Conservation (phyloP, 1,140 invertebrate species). For the Solenopsis invicta region DNA sequence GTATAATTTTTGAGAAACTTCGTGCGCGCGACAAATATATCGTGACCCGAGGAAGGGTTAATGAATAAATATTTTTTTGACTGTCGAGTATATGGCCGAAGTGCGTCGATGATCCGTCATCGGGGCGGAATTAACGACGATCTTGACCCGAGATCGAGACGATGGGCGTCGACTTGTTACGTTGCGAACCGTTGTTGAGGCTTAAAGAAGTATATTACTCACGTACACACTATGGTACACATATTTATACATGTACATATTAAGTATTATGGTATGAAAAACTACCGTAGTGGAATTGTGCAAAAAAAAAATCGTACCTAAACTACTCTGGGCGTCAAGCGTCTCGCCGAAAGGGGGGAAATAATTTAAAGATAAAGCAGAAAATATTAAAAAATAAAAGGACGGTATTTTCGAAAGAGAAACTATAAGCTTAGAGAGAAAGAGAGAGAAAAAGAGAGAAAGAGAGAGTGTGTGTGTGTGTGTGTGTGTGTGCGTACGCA, state of each 20-base stretch:
- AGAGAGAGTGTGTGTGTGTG: neutral
- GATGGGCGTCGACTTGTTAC: conserved; percentile 45
- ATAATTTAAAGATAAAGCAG: conserved; percentile 20
- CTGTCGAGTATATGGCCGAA: conserved; percentile 50
- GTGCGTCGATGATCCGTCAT: conserved; percentile 59
- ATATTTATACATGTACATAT: conserved; percentile 59
- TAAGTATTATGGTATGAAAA: conserved; percentile 44
- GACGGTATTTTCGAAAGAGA: conserved; percentile 74
- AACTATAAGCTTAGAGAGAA: conserved; percentile 66
- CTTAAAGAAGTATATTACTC: conserved; percentile 64
- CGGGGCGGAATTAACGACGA: conserved; percentile 59
- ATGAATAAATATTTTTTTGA: conserved; percentile 52
- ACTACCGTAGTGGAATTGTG: conserved; percentile 80
- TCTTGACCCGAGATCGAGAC: conserved; percentile 55
- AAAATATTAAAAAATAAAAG: conserved; percentile 52
- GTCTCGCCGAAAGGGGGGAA: conserved; percentile 20
- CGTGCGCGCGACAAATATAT: conserved; percentile 4
- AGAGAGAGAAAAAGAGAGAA: too few relatives aligned
- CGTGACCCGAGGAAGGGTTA: conserved; percentile 19
- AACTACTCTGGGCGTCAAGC: conserved; percentile 38
- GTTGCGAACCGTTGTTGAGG: conserved; percentile 54
- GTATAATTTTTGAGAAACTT: neutral
- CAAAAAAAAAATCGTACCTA: conserved; percentile 75
- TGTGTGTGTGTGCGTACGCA: conserved; percentile 27
- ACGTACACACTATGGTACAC: conserved; percentile 50